Conservation (phyloP, 2,888 invertebrate species). For the Danaus chrysippus region DNA sequence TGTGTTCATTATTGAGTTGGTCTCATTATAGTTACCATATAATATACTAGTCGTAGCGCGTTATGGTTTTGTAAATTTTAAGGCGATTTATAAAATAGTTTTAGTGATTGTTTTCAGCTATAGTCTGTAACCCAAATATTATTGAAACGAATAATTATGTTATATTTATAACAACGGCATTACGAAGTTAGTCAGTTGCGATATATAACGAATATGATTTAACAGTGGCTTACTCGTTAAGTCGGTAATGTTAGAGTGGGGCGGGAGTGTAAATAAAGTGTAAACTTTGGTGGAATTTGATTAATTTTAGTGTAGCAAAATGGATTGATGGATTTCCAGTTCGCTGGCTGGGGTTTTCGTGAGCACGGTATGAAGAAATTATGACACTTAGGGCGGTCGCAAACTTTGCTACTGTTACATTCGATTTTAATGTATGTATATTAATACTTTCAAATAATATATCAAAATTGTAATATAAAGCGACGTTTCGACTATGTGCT, state of each 20-base stretch:
- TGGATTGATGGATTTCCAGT: constrained; percentile 37
- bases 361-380: constrained; percentile 74
- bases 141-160: background rate
- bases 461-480: constrained; percentile 2
- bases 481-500: background rate
- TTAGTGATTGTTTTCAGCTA: constrained; percentile 1
- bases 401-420: constrained; percentile 21
- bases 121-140: background rate
- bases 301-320: constrained; percentile 47
- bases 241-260: constrained; percentile 33
- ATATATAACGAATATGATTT: constrained; percentile 13
- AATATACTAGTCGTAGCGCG: constrained; percentile 62
- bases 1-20: constrained; percentile 36
- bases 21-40: constrained; percentile 62
- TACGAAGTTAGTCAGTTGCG: constrained; percentile 11
- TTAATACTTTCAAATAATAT: constrained; percentile 1
- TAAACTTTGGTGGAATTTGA: constrained; percentile 43
- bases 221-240: constrained; percentile 10
- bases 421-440: constrained; percentile 2
- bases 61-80: constrained; percentile 64
- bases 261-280: constrained; percentile 56
- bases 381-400: constrained; percentile 34
- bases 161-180: background rate
- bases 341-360: constrained; percentile 28
- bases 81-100: constrained; percentile 34